Evolutionary conservation across 1,140 invertebrate species (phyloP), one percentile per base, ranked within the genome.

Genomic region (Notospermus geniculatus): DNA sequence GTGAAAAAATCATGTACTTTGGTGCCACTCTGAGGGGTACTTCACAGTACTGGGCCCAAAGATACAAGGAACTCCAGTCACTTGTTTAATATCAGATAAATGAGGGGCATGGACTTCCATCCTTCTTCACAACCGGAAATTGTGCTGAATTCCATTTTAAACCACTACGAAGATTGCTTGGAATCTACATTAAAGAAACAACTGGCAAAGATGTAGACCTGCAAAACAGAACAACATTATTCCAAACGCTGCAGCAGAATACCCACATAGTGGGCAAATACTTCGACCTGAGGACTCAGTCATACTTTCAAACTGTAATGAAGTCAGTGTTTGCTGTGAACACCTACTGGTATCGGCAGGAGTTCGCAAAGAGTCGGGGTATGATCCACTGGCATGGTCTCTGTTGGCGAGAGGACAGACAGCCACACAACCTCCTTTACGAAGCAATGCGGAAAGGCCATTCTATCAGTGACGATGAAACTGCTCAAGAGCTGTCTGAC

Each of bases 361-460:
- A 67, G 56, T 67, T 64, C 57, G 66, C 66, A 0, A 67, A 62
- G 41, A 64, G 59, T 7, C 41, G 57, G 43, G 62, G 65, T 1
- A 67, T 67, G 62, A 27, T 67, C 1, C 62, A 64, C 32, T 61
- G 66, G 62, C 62, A 64, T 62, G 62, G 65, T 36, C 56, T 64
- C n/a, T 64, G 64, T 54, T 57, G 64, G 1, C 43, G 67, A 1
- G 64, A 64, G 63, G 57, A 61, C 17, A 43, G 59, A 22, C 65
- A 70, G 39, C 54, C 28, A 17, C 62, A 61, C 52, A 70, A 67
- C 45, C 61, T 70, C n/a, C 57, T 67, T 41, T 60, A 64, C 2
- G 60, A 67, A n/a, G 65, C 65, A 27, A 67, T 67, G 1, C 58
- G 63, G 13, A 60, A 52, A 25, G 39, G 63, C 39, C 63, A 64